These are phyloP conservation scores for Passer montanus DNA, from an alignment of 2,113 vertebrate species.

Conservation along the genomic window DNA sequence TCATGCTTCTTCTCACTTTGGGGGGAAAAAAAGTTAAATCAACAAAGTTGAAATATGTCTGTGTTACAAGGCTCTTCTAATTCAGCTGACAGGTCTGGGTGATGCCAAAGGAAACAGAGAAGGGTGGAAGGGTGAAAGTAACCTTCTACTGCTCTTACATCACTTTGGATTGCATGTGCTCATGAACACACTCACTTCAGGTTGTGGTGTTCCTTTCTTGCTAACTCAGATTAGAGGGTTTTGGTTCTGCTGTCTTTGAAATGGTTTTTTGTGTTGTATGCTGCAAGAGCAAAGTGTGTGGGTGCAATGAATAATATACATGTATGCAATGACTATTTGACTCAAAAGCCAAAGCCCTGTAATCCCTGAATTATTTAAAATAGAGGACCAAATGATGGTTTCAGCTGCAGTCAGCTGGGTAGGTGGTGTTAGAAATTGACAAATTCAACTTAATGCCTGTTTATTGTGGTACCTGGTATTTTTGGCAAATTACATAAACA, in stretches of 20 bases:
- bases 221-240: conserved; percentile 1
- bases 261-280: background rate
- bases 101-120: background rate
- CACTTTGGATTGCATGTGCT: conserved; percentile 11
- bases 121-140: background rate
- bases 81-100: background rate
- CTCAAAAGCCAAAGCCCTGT: background rate
- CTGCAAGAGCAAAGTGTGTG: background rate
- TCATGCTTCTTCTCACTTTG: background rate
- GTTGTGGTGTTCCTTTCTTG: background rate
- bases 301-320: background rate
- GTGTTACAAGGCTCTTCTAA: background rate
- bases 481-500: background rate
- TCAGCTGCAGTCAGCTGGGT: background rate
- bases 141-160: background rate
- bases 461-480: conserved; percentile 12
- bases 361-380: background rate
- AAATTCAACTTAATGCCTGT: background rate
- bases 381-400: background rate
- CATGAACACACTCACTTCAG: background rate
- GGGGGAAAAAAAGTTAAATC: background rate
- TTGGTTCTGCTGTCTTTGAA: background rate
- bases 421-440: background rate
- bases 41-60: background rate
- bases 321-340: background rate